A percentile compares a stretch with the other conserved stretches of the same genome.
Evolutionary conservation across 2,797 vertebrate species (phyloP).

Genomic region (Sitta carolinensis): DNA sequence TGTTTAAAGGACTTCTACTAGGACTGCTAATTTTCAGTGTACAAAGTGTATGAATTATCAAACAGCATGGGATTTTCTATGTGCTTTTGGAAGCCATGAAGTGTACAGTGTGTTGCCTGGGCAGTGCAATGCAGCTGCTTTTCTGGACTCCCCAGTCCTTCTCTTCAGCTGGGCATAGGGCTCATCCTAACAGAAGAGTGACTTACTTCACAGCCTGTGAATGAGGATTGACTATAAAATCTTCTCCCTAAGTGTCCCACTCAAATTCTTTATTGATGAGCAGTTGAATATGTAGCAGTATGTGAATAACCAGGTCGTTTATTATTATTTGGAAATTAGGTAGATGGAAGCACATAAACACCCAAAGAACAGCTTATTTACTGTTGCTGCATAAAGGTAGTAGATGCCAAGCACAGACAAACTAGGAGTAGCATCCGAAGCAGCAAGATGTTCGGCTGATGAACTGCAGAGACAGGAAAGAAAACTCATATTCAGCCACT

Average conservation of each 20-base stretch:
- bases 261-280: background rate
- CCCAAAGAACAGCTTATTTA: background rate
- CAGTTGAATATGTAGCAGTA: background rate
- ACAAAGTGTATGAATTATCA: background rate
- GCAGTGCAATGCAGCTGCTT: background rate
- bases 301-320: background rate
- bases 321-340: background rate
- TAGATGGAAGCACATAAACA: background rate
- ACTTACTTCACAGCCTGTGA: background rate
- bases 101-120: background rate
- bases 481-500: background rate
- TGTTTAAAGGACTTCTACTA: background rate
- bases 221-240: background rate
- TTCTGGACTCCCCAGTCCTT: background rate
- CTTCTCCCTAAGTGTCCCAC: background rate
- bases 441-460: background rate
- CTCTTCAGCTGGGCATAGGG: background rate
- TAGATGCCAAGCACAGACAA: background rate
- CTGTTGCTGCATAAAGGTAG: background rate
- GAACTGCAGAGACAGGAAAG: background rate
- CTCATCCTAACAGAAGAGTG: background rate
- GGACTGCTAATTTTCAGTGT: background rate
- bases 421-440: background rate
- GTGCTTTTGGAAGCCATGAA: background rate
- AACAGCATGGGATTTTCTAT: background rate